These are phyloP conservation scores for Pristiophorus japonicus DNA, from an alignment of 2,113 vertebrate genomes.

Conservation along the genomic window DNA sequence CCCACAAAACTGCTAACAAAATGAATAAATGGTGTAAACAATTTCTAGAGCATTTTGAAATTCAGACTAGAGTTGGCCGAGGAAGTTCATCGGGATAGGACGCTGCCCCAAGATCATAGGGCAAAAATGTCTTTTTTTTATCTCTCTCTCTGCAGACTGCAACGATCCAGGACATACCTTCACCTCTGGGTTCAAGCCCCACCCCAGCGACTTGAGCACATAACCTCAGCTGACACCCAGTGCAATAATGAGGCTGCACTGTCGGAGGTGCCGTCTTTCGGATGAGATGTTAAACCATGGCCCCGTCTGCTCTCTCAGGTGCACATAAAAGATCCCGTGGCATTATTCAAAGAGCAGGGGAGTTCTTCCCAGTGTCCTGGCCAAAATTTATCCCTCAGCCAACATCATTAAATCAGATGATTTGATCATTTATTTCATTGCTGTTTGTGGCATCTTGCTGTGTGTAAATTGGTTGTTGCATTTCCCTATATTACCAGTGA, in stretches of 20 bases:
- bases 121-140: not conserved
- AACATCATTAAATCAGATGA: not conserved
- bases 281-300: not conserved
- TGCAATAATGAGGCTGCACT: not conserved
- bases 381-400: not conserved
- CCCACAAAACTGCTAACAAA: not conserved
- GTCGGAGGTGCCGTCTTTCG: not conserved
- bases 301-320: not conserved
- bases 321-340: not conserved
- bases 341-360: not conserved
- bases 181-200: not conserved
- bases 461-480: not conserved
- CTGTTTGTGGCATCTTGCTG: not conserved
- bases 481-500: not conserved
- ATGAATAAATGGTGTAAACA: not conserved
- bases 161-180: not conserved
- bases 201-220: not conserved
- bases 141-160: not conserved
- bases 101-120: not conserved
- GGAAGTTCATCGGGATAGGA: not conserved
- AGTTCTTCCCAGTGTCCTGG: not conserved
- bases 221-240: not conserved
- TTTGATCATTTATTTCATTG: not conserved
- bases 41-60: not conserved
- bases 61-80: not conserved